Conservation (phyloP, 2,113 vertebrate species). For the Lutjanus erythropterus region DNA sequence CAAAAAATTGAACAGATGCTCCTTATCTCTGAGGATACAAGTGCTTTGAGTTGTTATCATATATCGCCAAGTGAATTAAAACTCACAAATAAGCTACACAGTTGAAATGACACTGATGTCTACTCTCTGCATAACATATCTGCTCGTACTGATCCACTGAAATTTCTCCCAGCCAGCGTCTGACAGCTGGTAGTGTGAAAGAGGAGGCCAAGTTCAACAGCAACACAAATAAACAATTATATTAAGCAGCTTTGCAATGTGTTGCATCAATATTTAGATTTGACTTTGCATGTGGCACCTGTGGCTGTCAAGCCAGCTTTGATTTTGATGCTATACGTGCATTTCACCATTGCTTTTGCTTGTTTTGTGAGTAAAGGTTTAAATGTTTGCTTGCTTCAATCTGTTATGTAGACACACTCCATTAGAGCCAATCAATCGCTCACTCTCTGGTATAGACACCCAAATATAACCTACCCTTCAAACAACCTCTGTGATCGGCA, state of each 20-base stretch:
- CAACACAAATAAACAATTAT: slow-evolving; percentile 13
- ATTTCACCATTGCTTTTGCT: not conserved
- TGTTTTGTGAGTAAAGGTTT: not conserved
- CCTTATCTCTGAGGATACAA: slow-evolving; percentile 19
- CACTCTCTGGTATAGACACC: not conserved
- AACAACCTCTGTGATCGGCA: not conserved
- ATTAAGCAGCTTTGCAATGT: not conserved
- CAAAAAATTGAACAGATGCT: slow-evolving; percentile 42
- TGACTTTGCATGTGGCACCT: slow-evolving; percentile 3
- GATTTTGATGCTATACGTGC: not conserved
- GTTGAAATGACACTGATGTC: not conserved
- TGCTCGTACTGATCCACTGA: not conserved
- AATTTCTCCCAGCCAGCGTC: not conserved
- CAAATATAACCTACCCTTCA: not conserved
- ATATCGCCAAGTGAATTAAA: not conserved
- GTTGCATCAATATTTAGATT: slow-evolving; percentile 20
- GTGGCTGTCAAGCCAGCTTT: not conserved
- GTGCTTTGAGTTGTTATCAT: slow-evolving; percentile 6
- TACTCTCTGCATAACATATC: not conserved
- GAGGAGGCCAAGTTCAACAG: slow-evolving; percentile 10
- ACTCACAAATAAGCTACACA: not conserved
- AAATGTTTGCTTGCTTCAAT: not conserved
- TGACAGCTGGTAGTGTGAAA: slow-evolving; percentile 17
- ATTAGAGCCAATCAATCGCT: slow-evolving; percentile 9
- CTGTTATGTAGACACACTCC: not conserved